These are phyloP conservation scores for Mirounga angustirostris DNA, from an alignment of 2,113 vertebrate genomes.

Conservation along the genomic window DNA sequence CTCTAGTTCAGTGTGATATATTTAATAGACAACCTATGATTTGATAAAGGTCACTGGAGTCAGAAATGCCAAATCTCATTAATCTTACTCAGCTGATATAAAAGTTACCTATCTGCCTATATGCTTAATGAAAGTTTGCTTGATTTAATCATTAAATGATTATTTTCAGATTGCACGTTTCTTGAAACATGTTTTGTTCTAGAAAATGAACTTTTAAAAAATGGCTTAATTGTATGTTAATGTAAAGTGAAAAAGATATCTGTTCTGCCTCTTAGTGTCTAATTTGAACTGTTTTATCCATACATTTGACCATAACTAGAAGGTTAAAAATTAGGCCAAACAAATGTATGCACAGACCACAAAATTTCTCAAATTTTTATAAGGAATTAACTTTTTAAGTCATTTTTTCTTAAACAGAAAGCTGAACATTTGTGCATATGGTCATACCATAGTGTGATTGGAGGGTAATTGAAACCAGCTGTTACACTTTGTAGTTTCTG, in stretches of 20 bases:
- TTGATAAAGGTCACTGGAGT: constrained; percentile 84
- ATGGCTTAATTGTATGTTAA: background rate
- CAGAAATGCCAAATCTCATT: constrained; percentile 76
- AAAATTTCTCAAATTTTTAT: constrained; percentile 72
- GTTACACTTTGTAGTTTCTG: constrained; percentile 81
- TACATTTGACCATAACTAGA: constrained; percentile 49
- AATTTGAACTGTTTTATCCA: constrained; percentile 8
- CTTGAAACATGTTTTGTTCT: constrained; percentile 63
- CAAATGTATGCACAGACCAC: constrained; percentile 69
- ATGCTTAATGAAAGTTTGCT: background rate
- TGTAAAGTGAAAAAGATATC: constrained; percentile 39
- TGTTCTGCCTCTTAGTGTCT: background rate
- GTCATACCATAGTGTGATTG: constrained; percentile 75
- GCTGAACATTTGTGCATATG: constrained; percentile 79
- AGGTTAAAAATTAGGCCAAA: constrained; percentile 78
- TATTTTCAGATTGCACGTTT: constrained; percentile 19
- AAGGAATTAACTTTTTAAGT: constrained; percentile 81
- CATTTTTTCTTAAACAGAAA: constrained; percentile 82
- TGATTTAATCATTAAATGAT: constrained; percentile 34
- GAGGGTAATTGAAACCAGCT: constrained; percentile 88
- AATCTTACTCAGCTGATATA: constrained; percentile 69
- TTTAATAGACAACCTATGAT: constrained; percentile 74
- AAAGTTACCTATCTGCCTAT: constrained; percentile 43
- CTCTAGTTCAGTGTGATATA: constrained; percentile 68
- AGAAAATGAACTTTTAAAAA: constrained; percentile 28